phyloP scores from a whole-genome alignment of 2,797 vertebrate genomes.

The Mus minutoides region DNA sequence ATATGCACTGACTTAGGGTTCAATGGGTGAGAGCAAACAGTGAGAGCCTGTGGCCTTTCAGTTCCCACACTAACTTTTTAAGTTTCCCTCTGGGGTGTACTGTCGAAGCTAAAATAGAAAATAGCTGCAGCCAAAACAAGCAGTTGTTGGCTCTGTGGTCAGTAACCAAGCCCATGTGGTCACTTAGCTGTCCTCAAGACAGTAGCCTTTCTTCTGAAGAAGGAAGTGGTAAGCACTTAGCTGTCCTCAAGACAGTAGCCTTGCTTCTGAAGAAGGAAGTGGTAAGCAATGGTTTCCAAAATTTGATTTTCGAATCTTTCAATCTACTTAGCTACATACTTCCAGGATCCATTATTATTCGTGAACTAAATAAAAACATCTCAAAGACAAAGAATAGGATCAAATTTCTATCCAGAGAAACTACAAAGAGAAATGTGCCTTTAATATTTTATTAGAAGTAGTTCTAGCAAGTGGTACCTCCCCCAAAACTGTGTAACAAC shows the following conservation, averaged over 20 bases:
- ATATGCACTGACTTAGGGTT: conserved; percentile 46
- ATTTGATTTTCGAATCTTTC: background rate
- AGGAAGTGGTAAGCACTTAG: background rate
- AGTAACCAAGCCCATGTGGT: conserved; percentile 15
- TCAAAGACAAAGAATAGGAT: conserved; percentile 21
- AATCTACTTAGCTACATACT: background rate
- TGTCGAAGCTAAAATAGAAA: conserved; percentile 67
- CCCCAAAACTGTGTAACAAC: background rate
- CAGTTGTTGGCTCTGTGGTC: conserved; percentile 30
- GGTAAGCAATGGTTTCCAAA: background rate
- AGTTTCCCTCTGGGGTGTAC: conserved; percentile 48
- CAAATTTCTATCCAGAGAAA: conserved; percentile 39
- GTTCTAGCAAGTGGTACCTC: background rate
- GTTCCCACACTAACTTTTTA: conserved; percentile 70
- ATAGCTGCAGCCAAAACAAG: conserved; percentile 53
- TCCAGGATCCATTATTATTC: conserved; percentile 8
- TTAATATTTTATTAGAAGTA: background rate
- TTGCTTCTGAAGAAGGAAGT: background rate
- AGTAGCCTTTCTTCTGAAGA: background rate
- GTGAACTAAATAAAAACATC: background rate
- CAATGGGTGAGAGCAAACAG: conserved; percentile 31
- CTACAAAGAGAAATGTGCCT: background rate
- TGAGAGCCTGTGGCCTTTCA: conserved; percentile 42
- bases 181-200: background rate
- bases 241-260: background rate